Evolutionary conservation across 2,888 invertebrate species (phyloP).

Genomic region (Subacronicta megacephala): DNA sequence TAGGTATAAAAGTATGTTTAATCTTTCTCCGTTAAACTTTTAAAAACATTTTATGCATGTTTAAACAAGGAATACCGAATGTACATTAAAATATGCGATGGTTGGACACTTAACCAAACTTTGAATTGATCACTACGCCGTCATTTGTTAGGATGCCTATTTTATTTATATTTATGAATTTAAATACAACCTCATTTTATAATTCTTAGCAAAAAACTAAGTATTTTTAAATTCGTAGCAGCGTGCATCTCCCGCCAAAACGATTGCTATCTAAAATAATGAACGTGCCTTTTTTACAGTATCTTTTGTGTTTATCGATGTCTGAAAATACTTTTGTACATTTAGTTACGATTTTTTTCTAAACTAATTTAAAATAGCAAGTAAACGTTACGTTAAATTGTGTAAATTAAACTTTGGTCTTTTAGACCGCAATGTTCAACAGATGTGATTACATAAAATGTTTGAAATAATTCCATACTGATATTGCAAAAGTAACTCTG

Average conservation of each 20-base stretch:
- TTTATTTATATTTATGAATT: constrained; percentile 14
- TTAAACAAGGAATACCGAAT: too few species aligned
- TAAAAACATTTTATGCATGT: too few species aligned
- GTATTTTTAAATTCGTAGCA: constrained; percentile 19
- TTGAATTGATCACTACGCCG: too few species aligned
- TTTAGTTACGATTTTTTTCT: constrained; percentile 9
- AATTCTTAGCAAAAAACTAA: constrained; percentile 10
- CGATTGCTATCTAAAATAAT: constrained; percentile 33
- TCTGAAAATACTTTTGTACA: constrained; percentile 12
- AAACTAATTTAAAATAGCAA: constrained; percentile 10
- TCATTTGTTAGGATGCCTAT: too few species aligned
- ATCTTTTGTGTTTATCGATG: constrained; percentile 40
- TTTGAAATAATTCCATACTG: too few species aligned
- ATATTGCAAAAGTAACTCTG: too few species aligned
- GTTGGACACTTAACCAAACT: too few species aligned
- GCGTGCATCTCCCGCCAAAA: constrained; percentile 19
- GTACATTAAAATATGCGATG: too few species aligned
- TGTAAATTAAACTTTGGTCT: constrained; percentile 3
- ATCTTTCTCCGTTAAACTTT: too few species aligned
- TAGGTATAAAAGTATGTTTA: too few species aligned
- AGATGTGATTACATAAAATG: too few species aligned
- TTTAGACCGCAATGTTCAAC: background rate
- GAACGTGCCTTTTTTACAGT: constrained; percentile 39
- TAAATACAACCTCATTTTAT: too few species aligned
- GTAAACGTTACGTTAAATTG: constrained; percentile 5